Evolutionary conservation across 2,888 invertebrate species (phyloP).

Genomic region (Pandemis cinnamomeana): DNA sequence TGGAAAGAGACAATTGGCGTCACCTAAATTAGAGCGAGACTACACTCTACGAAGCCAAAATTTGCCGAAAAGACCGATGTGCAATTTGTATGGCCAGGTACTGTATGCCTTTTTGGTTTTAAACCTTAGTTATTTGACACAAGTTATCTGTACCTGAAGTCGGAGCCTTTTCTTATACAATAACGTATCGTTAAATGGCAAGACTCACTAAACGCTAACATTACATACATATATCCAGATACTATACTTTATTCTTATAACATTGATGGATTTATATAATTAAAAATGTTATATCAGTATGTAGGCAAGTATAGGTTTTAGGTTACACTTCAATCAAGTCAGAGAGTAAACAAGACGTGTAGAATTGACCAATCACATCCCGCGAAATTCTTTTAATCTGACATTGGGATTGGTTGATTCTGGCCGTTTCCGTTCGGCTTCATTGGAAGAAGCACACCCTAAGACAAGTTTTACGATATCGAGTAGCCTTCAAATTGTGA

Average conservation of each 20-base stretch:
- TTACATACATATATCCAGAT: slow-evolving; percentile 56
- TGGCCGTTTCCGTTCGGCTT: no score
- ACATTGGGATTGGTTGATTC: no score
- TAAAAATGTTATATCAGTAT: not conserved
- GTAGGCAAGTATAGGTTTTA: not conserved
- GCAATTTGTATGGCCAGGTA: no score
- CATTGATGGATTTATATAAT: slow-evolving; percentile 30
- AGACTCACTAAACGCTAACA: slow-evolving; percentile 83
- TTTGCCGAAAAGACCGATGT: no score
- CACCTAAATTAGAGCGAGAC: no score
- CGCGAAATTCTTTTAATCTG: no score
- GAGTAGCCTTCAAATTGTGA: not conserved
- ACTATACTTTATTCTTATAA: slow-evolving; percentile 43
- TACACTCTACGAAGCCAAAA: no score
- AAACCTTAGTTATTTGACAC: not conserved
- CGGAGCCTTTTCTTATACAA: slow-evolving; percentile 64
- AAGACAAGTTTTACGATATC: not conserved
- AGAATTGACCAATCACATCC: no score
- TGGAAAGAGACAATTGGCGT: no score
- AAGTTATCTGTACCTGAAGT: slow-evolving; percentile 48
- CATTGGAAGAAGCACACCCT: no score
- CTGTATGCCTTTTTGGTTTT: not conserved
- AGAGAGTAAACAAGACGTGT: no score
- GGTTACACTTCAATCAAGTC: not conserved
- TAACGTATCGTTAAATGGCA: slow-evolving; percentile 75